A percentile compares a stretch with the other conserved stretches of the same genome.
Evolutionary conservation across 2,113 vertebrate species (phyloP).

Genomic region (Saguinus midas): DNA sequence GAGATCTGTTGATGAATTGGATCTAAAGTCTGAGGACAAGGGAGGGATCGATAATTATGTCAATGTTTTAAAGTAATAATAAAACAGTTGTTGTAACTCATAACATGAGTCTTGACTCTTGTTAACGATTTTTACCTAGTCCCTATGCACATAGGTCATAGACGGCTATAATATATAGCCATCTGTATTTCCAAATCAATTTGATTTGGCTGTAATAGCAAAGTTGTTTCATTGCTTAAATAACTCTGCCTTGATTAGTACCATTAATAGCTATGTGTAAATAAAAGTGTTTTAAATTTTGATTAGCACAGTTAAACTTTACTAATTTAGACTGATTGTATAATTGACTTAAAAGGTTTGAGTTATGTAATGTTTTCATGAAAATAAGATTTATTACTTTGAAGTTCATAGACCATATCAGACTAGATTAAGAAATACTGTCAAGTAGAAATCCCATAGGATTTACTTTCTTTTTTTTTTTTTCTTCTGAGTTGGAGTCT

Average conservation of each 20-base stretch:
- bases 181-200: background rate
- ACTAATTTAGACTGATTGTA: background rate
- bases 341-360: slow-evolving; percentile 25
- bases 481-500: too few relatives aligned
- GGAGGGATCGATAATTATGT: background rate
- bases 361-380: slow-evolving; percentile 34
- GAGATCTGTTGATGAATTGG: background rate
- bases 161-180: background rate
- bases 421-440: background rate
- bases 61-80: background rate
- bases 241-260: background rate
- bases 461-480: background rate
- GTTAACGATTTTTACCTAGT: background rate
- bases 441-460: background rate
- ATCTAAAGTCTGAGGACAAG: background rate
- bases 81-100: background rate
- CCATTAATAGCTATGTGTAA: slow-evolving; percentile 1
- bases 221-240: slow-evolving; percentile 39
- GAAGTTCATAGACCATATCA: background rate
- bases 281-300: slow-evolving; percentile 50
- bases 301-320: slow-evolving; percentile 30
- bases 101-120: background rate
- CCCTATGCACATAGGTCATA: background rate
- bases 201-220: background rate
- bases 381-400: slow-evolving; percentile 29